These are phyloP conservation scores for Drosophila dunni DNA, from an alignment of 1,140 invertebrate genomes.

Conservation along the genomic window DNA sequence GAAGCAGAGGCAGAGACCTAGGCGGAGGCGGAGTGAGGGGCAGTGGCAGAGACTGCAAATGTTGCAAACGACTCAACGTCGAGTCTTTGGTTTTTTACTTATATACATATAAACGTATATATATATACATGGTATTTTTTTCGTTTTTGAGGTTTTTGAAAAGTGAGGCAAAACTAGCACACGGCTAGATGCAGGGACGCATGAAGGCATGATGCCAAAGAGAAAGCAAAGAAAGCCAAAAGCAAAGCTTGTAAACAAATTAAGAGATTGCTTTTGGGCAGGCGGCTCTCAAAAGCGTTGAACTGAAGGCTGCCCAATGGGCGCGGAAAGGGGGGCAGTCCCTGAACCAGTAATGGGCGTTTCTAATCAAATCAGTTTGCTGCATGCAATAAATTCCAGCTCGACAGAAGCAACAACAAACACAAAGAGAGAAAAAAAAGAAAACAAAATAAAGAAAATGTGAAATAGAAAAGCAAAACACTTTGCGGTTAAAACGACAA, in stretches of 20 bases:
- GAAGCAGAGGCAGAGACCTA: slow-evolving; percentile 15
- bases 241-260: slow-evolving; percentile 80
- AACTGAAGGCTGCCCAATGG: slow-evolving; percentile 74
- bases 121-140: too few relatives aligned
- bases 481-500: slow-evolving; percentile 42
- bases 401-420: not conserved
- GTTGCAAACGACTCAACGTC: slow-evolving; percentile 27
- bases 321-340: slow-evolving; percentile 33
- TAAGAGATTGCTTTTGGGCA: slow-evolving; percentile 80
- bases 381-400: slow-evolving; percentile 73
- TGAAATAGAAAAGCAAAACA: slow-evolving; percentile 47
- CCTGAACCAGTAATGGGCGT: slow-evolving; percentile 68
- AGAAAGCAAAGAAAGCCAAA: slow-evolving; percentile 68
- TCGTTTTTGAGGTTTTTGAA: slow-evolving; percentile 64
- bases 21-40: not conserved
- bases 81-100: slow-evolving; percentile 75
- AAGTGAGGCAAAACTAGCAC: slow-evolving; percentile 65
- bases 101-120: slow-evolving; percentile 5
- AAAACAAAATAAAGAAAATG: not conserved
- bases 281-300: slow-evolving; percentile 72
- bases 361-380: slow-evolving; percentile 79
- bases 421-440: not conserved
- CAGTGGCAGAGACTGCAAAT: slow-evolving; percentile 12
- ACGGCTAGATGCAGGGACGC: not conserved
- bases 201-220: not conserved